phyloP scores from a whole-genome alignment of 2,888 invertebrate genomes.

The Dysmachus trigonus region DNA sequence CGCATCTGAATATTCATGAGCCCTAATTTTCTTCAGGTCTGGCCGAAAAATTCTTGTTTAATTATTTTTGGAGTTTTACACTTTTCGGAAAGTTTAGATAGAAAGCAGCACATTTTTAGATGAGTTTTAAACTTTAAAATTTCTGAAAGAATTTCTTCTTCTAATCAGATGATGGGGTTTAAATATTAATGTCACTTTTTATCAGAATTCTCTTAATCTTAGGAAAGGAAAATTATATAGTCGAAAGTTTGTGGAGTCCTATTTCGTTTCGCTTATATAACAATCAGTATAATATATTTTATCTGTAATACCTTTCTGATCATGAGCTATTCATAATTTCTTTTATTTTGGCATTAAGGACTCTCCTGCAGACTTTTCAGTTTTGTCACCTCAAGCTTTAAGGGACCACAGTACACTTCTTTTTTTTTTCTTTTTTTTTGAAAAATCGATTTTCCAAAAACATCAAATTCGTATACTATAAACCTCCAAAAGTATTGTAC shows the following conservation, averaged over 20 bases:
- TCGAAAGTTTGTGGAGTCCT: no score
- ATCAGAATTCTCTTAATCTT: not conserved
- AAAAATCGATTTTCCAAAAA: no score
- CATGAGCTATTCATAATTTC: no score
- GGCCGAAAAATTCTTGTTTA: not conserved
- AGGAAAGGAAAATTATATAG: no score
- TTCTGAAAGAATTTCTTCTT: not conserved
- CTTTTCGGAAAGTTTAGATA: not conserved
- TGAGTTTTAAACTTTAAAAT: not conserved
- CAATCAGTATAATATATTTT: not conserved
- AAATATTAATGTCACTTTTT: not conserved
- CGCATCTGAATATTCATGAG: constrained; percentile 10
- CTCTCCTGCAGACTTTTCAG: no score
- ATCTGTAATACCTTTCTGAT: no score
- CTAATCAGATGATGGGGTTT: not conserved
- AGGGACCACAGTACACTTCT: no score
- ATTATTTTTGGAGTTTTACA: not conserved
- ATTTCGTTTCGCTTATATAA: not conserved
- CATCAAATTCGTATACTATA: no score
- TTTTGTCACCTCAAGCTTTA: no score
- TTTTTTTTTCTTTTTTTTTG: no score
- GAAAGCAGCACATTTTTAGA: not conserved
- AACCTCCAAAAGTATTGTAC: no score
- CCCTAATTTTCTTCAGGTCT: constrained; percentile 6
- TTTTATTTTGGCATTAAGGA: no score